Base-by-base conservation (phyloP, 2,888 invertebrate genomes). In the Drosophila phalerata region DNA sequence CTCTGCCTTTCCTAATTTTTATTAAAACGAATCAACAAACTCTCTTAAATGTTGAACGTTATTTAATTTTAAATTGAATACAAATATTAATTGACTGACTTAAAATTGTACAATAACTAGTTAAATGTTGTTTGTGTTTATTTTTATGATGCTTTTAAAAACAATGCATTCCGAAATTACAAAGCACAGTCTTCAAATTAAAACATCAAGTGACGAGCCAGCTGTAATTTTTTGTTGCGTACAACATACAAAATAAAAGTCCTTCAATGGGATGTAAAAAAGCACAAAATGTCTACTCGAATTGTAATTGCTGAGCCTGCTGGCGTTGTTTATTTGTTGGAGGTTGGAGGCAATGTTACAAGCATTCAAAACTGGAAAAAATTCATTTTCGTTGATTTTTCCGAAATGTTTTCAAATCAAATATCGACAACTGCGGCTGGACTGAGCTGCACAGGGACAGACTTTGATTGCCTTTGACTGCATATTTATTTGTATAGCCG, bases 401-500 rank as follows among this genome's bases (percentile, higher is more conserved):
- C 73, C 61, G 70, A 81, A 84, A 83, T 86, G 86, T 85, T 89
- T 89, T 85, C 88, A 86, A 89, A 86, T 86, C 85, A 89, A 89
- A 86, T 86, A 89, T 85, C 82, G 89, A 79, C 85, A 79, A 81
- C 79, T 77, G 83, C 61, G 80, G 80, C 79, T 51, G 76, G 55
- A 67, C 69, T 37, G 72, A 58, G 63, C 52, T 52, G 55, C 49
- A 38, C 19, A 47, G 22, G 45, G 75, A 68, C 81, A 64, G 77
- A 77, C 81, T 75, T 84, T 88, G 87, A 85, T 85, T 85, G 85
- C 89, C 87, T 85, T 89, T 85, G 85, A 87, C 85, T 81, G 89
- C 67, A 79, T 88, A 88, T 85, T 85, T 85, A 85, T 85, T 85
- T 88, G 89, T 79, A 85, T 73, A 76, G 73, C 58, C 48, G 37